Base-by-base conservation (phyloP, 1,140 invertebrate species). In the Cephus cinctus region DNA sequence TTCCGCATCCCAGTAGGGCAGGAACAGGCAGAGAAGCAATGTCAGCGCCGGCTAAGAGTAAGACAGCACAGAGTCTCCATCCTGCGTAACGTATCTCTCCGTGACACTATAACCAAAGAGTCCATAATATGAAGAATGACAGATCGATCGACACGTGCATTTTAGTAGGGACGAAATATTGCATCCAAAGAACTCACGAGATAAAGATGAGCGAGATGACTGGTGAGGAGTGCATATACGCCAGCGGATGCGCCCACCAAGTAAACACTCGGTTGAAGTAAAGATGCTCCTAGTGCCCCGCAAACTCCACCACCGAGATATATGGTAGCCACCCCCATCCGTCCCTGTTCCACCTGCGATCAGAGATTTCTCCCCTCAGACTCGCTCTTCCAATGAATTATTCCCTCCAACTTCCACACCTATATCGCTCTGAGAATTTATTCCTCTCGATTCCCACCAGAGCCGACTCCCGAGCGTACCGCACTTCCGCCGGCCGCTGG, bases 241-340 rank as follows among this genome's bases (percentile, higher is more conserved):
- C 94, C 94, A 9, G 90, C 94, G 36, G 92, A 95, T 34, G 94
- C 90, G 12, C 95, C 95, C 35, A 94, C 86, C 43, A 98, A 79
- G 54, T 80, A 84, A 32, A 90, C 81, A 59, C 78, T 72, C 0
- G 90, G 89, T 73, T 95, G 90, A 56, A 90, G 73, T 50, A 89
- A 80, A 5, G 88, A 90, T 5, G 90, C 87, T 23, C 89, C 87
- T 27, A 91, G 71, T 1, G 87, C 86, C 36, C 89, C 86, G 25
- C 79, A 81, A 32, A 83, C 69, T 31, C 86, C 85, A 15, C 89
- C 89, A 9, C 80, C 78, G 4, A 83, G 45, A 74, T 91, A 93
- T 56, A 92, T 76, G 14, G 81, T 57, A 20, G 83, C 78, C 42
- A 93, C 83, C 50, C 87, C 80, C 72, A 86, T 80, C 73, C 82